Evolutionary conservation across 1,140 invertebrate genomes (phyloP), one percentile per base, ranked within the genome.

Genomic region (Drosophila virilis): DNA sequence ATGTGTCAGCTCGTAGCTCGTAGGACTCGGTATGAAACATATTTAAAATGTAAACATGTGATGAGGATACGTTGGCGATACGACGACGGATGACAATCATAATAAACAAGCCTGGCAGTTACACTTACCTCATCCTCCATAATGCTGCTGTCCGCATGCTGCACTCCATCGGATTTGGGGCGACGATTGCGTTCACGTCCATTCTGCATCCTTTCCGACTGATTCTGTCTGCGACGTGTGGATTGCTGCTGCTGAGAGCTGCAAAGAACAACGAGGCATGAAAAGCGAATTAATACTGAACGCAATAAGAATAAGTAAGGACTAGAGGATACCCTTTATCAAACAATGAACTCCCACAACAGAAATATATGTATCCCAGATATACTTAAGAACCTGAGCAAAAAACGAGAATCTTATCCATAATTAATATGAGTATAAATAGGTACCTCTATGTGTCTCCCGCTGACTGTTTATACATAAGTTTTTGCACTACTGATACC

Each of bases 71-170:
- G 33, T 28, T 32, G 17, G 13, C 28, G 7, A 13, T 28, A 46
- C 32, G 8, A 40, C 13, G 13, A 54, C 33, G 35, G 46, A 51
- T 48, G 46, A 45, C 51, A 72, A 73, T 69, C 22, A 65, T 78
- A 52, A 67, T 70, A 64, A 58, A 66, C 58, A 77, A 68, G 50
- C 48, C 38, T 17, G 37, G 28, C 54, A 38, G 35, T 32, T 22
- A 9, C 59, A 81, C 78, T 80, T 74, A 92, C 90, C 80, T 91
- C 88, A 71, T 92, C 90, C 51, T 92, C 91, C 90, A 92, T 90
- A 46, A 92, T 89, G 71, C 83, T 91, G 79, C 91, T 91, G 38
- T 92, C 91, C 58, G 80, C 80, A 90, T 93, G 80, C 60, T 93
- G 91, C 48, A 90, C 46, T n/a, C 75, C 82, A 77, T 90, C 86